Percentiles rank a stretch among this genome's conserved stretches.
Conservation (phyloP, 2,888 invertebrate genomes). For the Dryobotodes eremita region DNA sequence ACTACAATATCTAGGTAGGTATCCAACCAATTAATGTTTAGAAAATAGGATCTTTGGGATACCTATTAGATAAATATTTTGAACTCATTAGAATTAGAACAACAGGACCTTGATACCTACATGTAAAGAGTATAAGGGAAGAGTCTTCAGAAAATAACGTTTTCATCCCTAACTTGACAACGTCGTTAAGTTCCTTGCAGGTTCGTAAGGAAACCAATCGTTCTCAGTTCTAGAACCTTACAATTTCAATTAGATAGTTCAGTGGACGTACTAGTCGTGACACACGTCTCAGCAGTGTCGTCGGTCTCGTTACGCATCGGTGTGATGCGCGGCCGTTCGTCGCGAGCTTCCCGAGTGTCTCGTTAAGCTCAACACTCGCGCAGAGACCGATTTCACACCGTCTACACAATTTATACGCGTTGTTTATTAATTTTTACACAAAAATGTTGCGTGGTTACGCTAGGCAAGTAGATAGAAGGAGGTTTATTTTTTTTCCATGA, state of each 20-base stretch:
- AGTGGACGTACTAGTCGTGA: slow-evolving; percentile 24
- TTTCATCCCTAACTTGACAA: neutral
- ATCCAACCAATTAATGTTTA: neutral
- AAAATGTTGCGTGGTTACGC: neutral
- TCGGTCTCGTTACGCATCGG: slow-evolving; percentile 22
- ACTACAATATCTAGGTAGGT: neutral
- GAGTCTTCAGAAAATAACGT: neutral
- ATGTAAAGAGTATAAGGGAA: neutral
- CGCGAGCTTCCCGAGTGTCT: slow-evolving; percentile 66
- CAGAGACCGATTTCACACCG: slow-evolving; percentile 65
- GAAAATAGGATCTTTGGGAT: neutral
- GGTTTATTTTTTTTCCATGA: no score
- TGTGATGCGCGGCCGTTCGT: slow-evolving; percentile 53
- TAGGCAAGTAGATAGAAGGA: neutral
- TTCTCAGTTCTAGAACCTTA: slow-evolving; percentile 4
- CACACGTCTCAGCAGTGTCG: slow-evolving; percentile 24
- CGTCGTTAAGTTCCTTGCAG: neutral
- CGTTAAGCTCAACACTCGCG: slow-evolving; percentile 69
- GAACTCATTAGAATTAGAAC: neutral
- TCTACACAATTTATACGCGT: slow-evolving; percentile 30
- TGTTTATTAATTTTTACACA: slow-evolving; percentile 21
- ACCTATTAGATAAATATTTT: neutral
- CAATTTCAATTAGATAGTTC: slow-evolving; percentile 36
- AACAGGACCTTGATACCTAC: neutral
- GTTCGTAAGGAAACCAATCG: neutral